Percentiles rank a stretch among this genome's conserved stretches.
Evolutionary conservation across 2,888 invertebrate genomes (phyloP).

Genomic region (Apodemia zela): DNA sequence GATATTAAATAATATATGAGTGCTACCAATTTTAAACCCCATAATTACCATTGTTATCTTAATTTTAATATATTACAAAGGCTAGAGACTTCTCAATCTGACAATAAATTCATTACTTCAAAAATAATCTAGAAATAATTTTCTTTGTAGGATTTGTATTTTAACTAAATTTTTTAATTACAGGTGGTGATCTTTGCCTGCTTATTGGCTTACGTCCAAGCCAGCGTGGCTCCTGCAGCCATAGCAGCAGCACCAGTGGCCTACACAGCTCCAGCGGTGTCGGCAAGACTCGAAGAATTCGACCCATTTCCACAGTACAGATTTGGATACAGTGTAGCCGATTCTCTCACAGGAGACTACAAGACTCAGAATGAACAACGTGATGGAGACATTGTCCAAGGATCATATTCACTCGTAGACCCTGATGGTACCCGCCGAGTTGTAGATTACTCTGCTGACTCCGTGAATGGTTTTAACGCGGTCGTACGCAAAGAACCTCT

Average conservation of each 20-base stretch:
- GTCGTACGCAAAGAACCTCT: slow-evolving; percentile 58
- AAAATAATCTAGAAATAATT: neutral
- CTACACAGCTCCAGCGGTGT: slow-evolving; percentile 45
- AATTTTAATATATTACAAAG: too few relatives aligned
- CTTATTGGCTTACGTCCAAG: slow-evolving; percentile 54
- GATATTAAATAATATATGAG: neutral
- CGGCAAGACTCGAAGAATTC: slow-evolving; percentile 64
- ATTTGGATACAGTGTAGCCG: slow-evolving; percentile 67
- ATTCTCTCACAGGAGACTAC: slow-evolving; percentile 68
- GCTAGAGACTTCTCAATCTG: neutral
- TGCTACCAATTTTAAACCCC: neutral
- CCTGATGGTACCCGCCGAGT: slow-evolving; percentile 64
- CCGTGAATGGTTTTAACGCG: slow-evolving; percentile 63
- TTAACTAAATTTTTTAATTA: slow-evolving; percentile 33
- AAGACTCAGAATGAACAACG: slow-evolving; percentile 73
- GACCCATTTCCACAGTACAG: slow-evolving; percentile 81
- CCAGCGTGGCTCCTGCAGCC: slow-evolving; percentile 57
- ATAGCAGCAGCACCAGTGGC: slow-evolving; percentile 49
- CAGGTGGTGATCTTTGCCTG: slow-evolving; percentile 69
- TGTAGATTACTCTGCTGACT: slow-evolving; percentile 61
- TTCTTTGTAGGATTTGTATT: neutral
- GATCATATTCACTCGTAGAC: slow-evolving; percentile 65
- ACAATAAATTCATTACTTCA: neutral
- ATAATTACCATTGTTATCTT: too few relatives aligned
- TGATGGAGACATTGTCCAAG: slow-evolving; percentile 76